A percentile compares a stretch with the other conserved stretches of the same genome.
phyloP scores from a whole-genome alignment of 2,888 invertebrate genomes.

The Dioctria rufipes region DNA sequence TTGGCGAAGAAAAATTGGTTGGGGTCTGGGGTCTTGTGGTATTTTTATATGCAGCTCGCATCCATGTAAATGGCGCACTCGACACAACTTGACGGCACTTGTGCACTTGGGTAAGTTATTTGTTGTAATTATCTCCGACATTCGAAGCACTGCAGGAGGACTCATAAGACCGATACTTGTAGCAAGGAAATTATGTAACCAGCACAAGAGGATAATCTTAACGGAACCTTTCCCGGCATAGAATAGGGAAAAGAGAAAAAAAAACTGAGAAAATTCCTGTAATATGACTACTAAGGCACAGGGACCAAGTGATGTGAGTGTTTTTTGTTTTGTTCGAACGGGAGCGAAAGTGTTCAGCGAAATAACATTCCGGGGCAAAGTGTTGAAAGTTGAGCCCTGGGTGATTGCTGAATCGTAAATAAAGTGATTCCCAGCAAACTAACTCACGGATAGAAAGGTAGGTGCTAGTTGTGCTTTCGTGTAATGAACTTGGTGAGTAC shows the following conservation, averaged over 20 bases:
- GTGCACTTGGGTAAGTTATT: slow-evolving; percentile 43
- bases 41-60: slow-evolving; percentile 50
- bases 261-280: background rate
- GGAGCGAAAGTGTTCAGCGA: too few relatives aligned
- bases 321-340: background rate
- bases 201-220: slow-evolving; percentile 49
- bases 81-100: slow-evolving; percentile 37
- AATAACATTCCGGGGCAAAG: too few relatives aligned
- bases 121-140: slow-evolving; percentile 41
- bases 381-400: too few relatives aligned
- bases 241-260: background rate
- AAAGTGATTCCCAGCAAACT: too few relatives aligned
- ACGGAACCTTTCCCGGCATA: slow-evolving; percentile 5
- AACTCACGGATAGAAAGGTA: too few relatives aligned
- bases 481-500: too few relatives aligned
- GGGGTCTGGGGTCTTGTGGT: slow-evolving; percentile 29
- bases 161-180: slow-evolving; percentile 50
- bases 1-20: slow-evolving; percentile 51
- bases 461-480: too few relatives aligned
- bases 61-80: slow-evolving; percentile 44
- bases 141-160: slow-evolving; percentile 20
- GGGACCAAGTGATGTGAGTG: slow-evolving; percentile 29
- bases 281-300: slow-evolving; percentile 14
- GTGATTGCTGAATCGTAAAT: too few relatives aligned
- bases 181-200: slow-evolving; percentile 44